Conservation (phyloP, 2,888 invertebrate species). For the Sceliomorpha sp. region DNA sequence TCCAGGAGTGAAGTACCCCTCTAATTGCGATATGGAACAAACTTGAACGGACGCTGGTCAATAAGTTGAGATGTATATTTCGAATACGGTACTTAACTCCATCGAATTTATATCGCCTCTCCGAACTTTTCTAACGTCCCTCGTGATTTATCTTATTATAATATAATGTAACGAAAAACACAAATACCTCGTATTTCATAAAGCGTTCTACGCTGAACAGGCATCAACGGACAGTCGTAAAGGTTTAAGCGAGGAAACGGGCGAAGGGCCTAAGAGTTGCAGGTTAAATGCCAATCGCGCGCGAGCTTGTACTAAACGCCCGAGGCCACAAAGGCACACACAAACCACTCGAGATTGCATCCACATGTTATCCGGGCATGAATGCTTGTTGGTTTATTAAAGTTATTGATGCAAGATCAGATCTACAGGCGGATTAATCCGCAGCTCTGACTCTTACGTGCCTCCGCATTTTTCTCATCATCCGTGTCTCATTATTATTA, state of each 20-base stretch:
- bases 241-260: slow-evolving; percentile 54
- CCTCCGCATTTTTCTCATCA: slow-evolving; percentile 48
- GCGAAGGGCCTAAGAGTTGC: slow-evolving; percentile 61
- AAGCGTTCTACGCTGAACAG: slow-evolving; percentile 45
- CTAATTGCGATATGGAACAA: too few species aligned
- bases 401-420: slow-evolving; percentile 74
- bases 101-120: slow-evolving; percentile 3
- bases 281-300: slow-evolving; percentile 71
- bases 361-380: slow-evolving; percentile 60
- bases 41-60: too few species aligned
- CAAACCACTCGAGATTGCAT: slow-evolving; percentile 56
- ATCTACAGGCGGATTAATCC: slow-evolving; percentile 73
- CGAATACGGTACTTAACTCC: too few species aligned
- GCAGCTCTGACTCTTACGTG: slow-evolving; percentile 59
- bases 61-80: too few species aligned
- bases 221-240: slow-evolving; percentile 56
- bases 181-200: slow-evolving; percentile 56
- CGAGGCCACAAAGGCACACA: slow-evolving; percentile 57
- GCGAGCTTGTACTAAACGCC: slow-evolving; percentile 66
- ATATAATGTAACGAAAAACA: slow-evolving; percentile 50
- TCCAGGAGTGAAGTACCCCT: too few species aligned
- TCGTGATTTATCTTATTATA: slow-evolving; percentile 47
- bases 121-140: slow-evolving; percentile 26
- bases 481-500: slow-evolving; percentile 56
- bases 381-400: slow-evolving; percentile 75